Percentiles rank a stretch among this genome's conserved stretches.
Evolutionary conservation across 2,797 vertebrate genomes (phyloP).

Genomic region (Eutrigla gurnardus): DNA sequence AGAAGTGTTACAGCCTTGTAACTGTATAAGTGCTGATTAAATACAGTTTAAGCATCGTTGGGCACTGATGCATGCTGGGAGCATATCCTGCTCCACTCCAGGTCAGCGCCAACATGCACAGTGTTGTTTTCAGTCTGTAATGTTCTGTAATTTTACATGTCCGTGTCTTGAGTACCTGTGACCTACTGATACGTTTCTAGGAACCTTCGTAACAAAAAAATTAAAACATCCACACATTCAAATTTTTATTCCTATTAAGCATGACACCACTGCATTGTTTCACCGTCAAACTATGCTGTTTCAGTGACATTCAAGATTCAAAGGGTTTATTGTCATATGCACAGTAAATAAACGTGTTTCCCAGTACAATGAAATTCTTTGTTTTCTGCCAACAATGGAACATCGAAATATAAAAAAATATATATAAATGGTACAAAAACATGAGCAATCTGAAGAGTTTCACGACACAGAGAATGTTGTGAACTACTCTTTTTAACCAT

Average conservation of each 20-base stretch:
- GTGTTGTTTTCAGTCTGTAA: not conserved
- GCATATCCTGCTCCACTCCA: conserved; percentile 3
- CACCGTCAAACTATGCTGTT: conserved; percentile 1
- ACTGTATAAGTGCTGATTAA: conserved; percentile 1
- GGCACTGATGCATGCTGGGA: not conserved
- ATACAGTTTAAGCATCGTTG: conserved; percentile 13
- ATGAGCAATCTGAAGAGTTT: no score
- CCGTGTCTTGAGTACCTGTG: no score
- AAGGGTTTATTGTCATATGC: no score
- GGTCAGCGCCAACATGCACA: not conserved
- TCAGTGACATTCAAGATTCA: not conserved
- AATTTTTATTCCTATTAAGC: not conserved
- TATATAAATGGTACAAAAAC: no score
- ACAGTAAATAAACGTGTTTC: no score
- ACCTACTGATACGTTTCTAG: not conserved
- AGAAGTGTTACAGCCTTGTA: not conserved
- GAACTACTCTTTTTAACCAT: no score
- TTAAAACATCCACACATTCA: not conserved
- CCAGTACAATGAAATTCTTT: no score
- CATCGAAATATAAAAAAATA: no score
- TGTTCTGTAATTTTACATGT: not conserved
- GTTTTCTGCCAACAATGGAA: no score
- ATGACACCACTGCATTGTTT: not conserved
- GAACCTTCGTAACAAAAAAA: not conserved
- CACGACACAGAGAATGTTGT: no score